Conservation (phyloP, 2,113 vertebrate genomes). For the Phasianus colchicus region DNA sequence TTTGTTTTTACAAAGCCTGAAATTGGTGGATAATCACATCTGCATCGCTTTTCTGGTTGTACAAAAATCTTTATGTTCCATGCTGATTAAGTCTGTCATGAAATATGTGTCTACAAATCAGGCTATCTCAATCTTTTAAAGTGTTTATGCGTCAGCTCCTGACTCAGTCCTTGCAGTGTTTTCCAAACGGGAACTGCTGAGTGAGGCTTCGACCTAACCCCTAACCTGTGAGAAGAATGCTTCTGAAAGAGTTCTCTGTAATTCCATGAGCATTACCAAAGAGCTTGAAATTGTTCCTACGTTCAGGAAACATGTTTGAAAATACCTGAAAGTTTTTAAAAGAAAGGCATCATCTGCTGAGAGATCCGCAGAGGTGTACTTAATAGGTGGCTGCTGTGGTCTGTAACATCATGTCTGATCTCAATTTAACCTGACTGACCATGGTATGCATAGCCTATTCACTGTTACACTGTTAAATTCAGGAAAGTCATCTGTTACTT, state of each 20-base stretch:
- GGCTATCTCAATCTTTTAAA: slow-evolving; percentile 26
- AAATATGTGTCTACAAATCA: not conserved
- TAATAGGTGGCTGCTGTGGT: not conserved
- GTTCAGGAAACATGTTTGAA: slow-evolving; percentile 12
- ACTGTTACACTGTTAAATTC: not conserved
- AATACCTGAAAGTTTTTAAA: slow-evolving; percentile 17
- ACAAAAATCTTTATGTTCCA: not conserved
- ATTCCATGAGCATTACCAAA: slow-evolving; percentile 8
- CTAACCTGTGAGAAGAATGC: not conserved
- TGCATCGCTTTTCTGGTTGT: not conserved
- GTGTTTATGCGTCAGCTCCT: slow-evolving; percentile 5
- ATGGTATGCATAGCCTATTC: not conserved
- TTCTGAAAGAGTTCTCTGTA: slow-evolving; percentile 17
- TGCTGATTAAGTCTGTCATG: slow-evolving; percentile 31
- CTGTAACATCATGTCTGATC: not conserved
- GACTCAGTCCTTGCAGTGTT: slow-evolving; percentile 13
- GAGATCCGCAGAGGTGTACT: not conserved
- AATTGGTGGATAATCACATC: not conserved
- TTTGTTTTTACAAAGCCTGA: not conserved
- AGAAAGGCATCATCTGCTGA: not conserved
- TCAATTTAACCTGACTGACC: not conserved
- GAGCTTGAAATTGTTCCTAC: not conserved
- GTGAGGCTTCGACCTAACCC: not conserved
- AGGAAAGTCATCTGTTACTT: not conserved
- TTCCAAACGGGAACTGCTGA: slow-evolving; percentile 33